A percentile compares a stretch with the other conserved stretches of the same genome.
Conservation (phyloP, 2,888 invertebrate genomes). For the Apamea anceps region DNA sequence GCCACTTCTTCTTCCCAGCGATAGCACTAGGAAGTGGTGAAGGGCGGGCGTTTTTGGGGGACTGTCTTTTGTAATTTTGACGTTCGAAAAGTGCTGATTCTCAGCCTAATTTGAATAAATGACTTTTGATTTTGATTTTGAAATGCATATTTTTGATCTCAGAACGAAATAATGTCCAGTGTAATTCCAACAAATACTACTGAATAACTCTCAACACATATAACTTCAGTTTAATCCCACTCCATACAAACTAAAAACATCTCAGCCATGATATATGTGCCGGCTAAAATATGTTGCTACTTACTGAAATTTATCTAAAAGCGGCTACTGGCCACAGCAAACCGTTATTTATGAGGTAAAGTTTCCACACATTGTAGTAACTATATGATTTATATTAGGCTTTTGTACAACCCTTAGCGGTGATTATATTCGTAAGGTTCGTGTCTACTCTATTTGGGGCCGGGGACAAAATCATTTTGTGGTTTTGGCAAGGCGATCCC, state of each 20-base stretch:
- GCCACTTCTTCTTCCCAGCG: too few species aligned
- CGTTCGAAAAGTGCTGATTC: too few species aligned
- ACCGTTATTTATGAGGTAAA: constrained; percentile 79
- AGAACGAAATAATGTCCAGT: not conserved
- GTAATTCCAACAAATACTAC: constrained; percentile 25
- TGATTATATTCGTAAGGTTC: constrained; percentile 52
- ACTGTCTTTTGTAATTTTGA: too few species aligned
- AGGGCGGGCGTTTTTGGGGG: too few species aligned
- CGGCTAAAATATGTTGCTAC: constrained; percentile 65
- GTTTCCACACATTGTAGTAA: constrained; percentile 76
- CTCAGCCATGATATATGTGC: constrained; percentile 58
- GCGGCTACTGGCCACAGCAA: constrained; percentile 73
- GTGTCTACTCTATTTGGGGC: constrained; percentile 36
- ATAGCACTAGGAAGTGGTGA: too few species aligned
- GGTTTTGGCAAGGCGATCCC: not conserved
- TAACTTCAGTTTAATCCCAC: constrained; percentile 46
- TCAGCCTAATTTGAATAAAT: too few species aligned
- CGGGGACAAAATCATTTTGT: constrained; percentile 15
- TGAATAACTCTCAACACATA: constrained; percentile 30
- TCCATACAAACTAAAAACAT: constrained; percentile 62
- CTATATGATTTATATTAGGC: constrained; percentile 78
- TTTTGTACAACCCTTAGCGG: constrained; percentile 69
- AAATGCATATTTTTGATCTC: not conserved
- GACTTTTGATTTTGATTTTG: too few species aligned
- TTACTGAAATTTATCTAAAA: constrained; percentile 74